phyloP scores from a whole-genome alignment of 2,888 invertebrate species.

The Agonopterix subpropinquella region DNA sequence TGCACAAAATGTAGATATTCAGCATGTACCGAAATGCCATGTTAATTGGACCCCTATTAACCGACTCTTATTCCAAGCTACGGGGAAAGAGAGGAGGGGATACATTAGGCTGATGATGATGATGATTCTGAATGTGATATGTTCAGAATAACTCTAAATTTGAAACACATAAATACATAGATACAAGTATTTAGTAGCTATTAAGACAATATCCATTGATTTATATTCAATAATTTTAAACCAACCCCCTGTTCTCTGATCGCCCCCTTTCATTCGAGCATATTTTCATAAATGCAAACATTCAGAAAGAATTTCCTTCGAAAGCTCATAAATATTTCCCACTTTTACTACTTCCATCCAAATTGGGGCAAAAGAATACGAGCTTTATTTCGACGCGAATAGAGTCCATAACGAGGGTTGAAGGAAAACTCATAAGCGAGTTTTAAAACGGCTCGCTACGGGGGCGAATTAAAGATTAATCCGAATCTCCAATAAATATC shows the following conservation, averaged over 20 bases:
- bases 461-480: conserved; percentile 70
- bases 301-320: conserved; percentile 72
- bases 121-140: too few species aligned
- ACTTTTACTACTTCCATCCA: conserved; percentile 59
- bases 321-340: conserved; percentile 74
- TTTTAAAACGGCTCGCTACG: conserved; percentile 57
- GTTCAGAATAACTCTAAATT: too few species aligned
- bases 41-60: too few species aligned
- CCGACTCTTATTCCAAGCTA: too few species aligned
- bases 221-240: background rate
- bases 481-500: conserved; percentile 69
- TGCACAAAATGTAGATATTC: too few species aligned
- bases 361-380: conserved; percentile 18
- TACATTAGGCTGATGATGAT: too few species aligned
- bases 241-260: conserved; percentile 16
- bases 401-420: conserved; percentile 24
- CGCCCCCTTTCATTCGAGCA: conserved; percentile 62
- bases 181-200: background rate
- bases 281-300: conserved; percentile 76
- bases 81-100: too few species aligned
- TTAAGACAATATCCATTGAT: too few species aligned
- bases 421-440: conserved; percentile 51
- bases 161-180: background rate
- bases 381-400: conserved; percentile 18
- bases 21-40: too few species aligned